Percentiles rank a stretch among this genome's conserved stretches.
These are phyloP conservation scores for Eubasilissa regina DNA, from an alignment of 1,140 invertebrate genomes.

Conservation along the genomic window DNA sequence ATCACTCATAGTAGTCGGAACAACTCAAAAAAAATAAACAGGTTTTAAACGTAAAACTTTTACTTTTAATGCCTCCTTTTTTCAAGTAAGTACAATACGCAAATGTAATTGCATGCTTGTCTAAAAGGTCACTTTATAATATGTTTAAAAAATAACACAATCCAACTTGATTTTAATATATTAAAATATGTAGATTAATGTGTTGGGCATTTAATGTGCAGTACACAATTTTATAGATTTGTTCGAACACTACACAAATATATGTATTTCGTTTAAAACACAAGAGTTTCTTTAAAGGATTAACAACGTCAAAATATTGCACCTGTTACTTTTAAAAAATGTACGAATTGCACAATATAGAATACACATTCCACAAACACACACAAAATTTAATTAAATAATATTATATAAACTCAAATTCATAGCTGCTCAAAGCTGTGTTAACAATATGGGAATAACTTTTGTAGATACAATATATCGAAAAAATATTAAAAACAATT, in stretches of 20 bases:
- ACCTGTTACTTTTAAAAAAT: not conserved
- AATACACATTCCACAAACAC: not conserved
- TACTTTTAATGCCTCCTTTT: slow-evolving; percentile 22
- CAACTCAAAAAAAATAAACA: slow-evolving; percentile 14
- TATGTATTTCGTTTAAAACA: not conserved
- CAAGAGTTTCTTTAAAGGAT: not conserved
- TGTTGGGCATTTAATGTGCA: no score
- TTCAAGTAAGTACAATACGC: not conserved
- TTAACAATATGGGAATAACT: no score
- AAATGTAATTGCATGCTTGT: not conserved
- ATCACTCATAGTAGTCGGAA: slow-evolving; percentile 32
- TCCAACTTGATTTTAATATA: no score
- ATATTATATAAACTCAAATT: not conserved
- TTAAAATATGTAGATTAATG: no score
- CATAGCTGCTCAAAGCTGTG: no score
- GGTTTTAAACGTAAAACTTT: slow-evolving; percentile 24
- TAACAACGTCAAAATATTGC: not conserved
- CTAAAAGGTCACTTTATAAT: not conserved
- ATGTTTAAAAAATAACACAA: no score
- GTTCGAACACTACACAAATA: no score
- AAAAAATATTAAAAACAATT: not conserved
- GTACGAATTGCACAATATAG: not conserved
- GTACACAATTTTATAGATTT: not conserved
- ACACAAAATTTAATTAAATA: not conserved
- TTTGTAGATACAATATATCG: not conserved